phyloP scores from a whole-genome alignment of 2,888 invertebrate genomes.

The Drosophila demipolita region DNA sequence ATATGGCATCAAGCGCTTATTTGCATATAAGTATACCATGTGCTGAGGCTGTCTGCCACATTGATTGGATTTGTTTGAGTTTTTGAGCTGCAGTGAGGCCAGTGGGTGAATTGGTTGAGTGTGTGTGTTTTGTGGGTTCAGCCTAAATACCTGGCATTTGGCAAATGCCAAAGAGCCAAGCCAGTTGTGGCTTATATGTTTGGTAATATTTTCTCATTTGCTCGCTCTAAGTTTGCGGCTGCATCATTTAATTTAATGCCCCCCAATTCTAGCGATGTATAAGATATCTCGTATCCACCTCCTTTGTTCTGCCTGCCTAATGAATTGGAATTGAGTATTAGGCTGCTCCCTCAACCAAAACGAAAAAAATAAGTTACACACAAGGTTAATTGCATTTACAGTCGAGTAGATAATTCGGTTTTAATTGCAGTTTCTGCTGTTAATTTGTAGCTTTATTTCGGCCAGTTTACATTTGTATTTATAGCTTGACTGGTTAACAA shows the following conservation, averaged over 20 bases:
- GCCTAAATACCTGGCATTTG: conserved; percentile 73
- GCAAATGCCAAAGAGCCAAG: conserved; percentile 59
- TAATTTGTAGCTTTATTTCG: background rate
- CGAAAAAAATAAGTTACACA: background rate
- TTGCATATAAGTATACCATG: conserved; percentile 58
- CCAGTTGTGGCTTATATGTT: conserved; percentile 20
- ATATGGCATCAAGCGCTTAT: conserved; percentile 54
- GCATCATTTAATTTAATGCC: conserved; percentile 59
- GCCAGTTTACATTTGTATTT: background rate
- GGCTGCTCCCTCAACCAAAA: background rate
- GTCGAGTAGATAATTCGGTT: conserved; percentile 5
- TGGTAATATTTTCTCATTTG: conserved; percentile 66
- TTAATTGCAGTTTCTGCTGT: conserved; percentile 1
- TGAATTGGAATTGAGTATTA: conserved; percentile 32
- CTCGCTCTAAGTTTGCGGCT: conserved; percentile 61
- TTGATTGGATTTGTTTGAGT: conserved; percentile 79
- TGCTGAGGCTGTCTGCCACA: conserved; percentile 52
- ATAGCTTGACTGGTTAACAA: background rate
- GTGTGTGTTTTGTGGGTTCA: conserved; percentile 10
- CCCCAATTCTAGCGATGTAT: conserved; percentile 45
- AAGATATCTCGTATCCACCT: background rate
- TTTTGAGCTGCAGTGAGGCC: conserved; percentile 24
- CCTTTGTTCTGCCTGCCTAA: conserved; percentile 7
- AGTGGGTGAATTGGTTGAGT: background rate
- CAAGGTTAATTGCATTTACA: conserved; percentile 6